A percentile compares a stretch with the other conserved stretches of the same genome.
phyloP scores from a whole-genome alignment of 2,797 vertebrate species.

The Sarcoramphus papa region DNA sequence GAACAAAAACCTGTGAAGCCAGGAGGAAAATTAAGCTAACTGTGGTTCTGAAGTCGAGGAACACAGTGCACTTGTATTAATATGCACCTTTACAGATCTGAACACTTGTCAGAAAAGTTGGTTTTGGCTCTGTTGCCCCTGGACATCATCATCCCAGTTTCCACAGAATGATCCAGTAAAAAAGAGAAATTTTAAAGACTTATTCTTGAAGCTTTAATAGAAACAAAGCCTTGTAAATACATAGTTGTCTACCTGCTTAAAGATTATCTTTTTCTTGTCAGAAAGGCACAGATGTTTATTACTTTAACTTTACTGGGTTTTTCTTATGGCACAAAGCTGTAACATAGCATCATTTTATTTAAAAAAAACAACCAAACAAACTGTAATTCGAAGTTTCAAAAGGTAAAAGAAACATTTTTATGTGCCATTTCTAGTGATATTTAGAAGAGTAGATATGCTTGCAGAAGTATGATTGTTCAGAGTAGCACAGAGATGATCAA shows the following conservation, averaged over 20 bases:
- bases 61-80: background rate
- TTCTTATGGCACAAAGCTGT: background rate
- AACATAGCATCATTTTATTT: background rate
- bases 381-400: background rate
- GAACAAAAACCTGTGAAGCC: background rate
- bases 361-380: rapidly evolving
- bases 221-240: background rate
- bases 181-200: background rate
- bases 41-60: background rate
- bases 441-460: background rate
- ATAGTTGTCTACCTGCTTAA: background rate
- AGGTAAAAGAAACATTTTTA: background rate
- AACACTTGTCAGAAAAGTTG: background rate
- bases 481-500: background rate
- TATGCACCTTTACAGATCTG: background rate
- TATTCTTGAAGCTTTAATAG: background rate
- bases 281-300: background rate
- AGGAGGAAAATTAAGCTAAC: background rate
- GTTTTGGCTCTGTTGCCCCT: background rate
- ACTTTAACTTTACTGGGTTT: background rate
- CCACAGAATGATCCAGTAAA: background rate
- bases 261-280: background rate
- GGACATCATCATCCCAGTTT: background rate
- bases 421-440: background rate
- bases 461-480: background rate